Conservation (phyloP, 1,140 invertebrate genomes). For the Drosophila novamexicana region DNA sequence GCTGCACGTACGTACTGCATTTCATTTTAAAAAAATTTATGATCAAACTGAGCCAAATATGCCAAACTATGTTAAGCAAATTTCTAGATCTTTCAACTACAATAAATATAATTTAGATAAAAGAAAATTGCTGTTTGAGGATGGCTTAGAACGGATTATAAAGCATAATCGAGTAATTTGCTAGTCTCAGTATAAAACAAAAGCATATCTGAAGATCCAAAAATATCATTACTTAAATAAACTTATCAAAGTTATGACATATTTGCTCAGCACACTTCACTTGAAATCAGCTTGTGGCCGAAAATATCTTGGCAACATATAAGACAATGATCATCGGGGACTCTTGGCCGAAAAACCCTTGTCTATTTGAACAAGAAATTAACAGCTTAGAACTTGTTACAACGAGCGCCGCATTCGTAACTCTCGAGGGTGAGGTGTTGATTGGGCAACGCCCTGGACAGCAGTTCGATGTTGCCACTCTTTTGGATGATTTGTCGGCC, state of each 20-base stretch:
- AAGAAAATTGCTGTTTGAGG: too few relatives aligned
- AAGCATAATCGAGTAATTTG: too few relatives aligned
- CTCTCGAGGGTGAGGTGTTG: slow-evolving; percentile 59
- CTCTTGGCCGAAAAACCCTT: slow-evolving; percentile 21
- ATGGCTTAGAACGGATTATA: too few relatives aligned
- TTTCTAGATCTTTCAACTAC: too few relatives aligned
- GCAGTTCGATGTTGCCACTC: slow-evolving; percentile 32
- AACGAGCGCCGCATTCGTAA: slow-evolving; percentile 20
- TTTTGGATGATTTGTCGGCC: background rate
- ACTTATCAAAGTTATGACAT: background rate
- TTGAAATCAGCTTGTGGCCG: background rate
- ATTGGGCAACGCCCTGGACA: slow-evolving; percentile 77
- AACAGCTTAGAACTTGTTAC: slow-evolving; percentile 72
- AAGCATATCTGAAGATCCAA: background rate
- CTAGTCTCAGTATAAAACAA: too few relatives aligned
- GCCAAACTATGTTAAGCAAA: too few relatives aligned
- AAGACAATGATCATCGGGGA: slow-evolving; percentile 40
- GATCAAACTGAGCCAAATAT: too few relatives aligned
- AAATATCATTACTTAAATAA: background rate
- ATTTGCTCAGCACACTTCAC: background rate
- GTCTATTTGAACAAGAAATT: slow-evolving; percentile 71
- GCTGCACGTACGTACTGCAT: too few relatives aligned
- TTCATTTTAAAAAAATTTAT: too few relatives aligned
- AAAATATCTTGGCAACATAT: background rate
- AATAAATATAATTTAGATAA: too few relatives aligned